Percentiles rank a stretch among this genome's conserved stretches.
Evolutionary conservation across 2,888 invertebrate genomes (phyloP).

Genomic region (Chrysopilus asiliformis): DNA sequence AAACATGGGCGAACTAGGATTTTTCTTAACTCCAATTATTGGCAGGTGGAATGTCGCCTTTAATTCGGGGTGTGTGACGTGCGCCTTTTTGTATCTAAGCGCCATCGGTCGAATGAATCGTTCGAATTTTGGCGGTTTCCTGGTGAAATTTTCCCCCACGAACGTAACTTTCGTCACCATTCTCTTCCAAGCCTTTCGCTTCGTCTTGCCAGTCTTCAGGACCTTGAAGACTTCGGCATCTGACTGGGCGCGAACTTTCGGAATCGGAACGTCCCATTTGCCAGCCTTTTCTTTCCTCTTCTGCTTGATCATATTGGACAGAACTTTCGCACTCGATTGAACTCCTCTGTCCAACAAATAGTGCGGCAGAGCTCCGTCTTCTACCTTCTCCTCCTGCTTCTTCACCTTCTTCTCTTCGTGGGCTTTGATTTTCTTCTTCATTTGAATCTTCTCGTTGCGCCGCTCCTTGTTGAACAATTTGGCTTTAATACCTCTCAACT

Average conservation of each 20-base stretch:
- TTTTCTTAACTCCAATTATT: constrained; percentile 98
- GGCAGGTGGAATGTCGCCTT: constrained; percentile 96
- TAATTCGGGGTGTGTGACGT: constrained; percentile 97
- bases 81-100: constrained; percentile 89
- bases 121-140: constrained; percentile 99
- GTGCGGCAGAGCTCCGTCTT: constrained; percentile 87
- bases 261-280: constrained; percentile 99
- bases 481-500: constrained; percentile 89
- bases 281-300: constrained; percentile 99
- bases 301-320: constrained; percentile 99
- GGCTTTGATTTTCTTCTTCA: constrained; percentile 96
- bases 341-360: constrained; percentile 96
- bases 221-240: constrained; percentile 96
- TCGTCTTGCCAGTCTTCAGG: constrained; percentile 79
- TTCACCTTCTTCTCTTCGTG: constrained; percentile 91
- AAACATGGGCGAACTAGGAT: constrained; percentile 94
- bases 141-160: constrained; percentile 95
- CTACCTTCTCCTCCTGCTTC: constrained; percentile 67
- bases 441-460: constrained; percentile 95
- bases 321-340: constrained; percentile 83
- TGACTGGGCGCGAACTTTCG: constrained; percentile 92
- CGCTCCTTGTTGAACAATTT: constrained; percentile 95
- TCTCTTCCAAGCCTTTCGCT: constrained; percentile 94
- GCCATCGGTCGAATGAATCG: constrained; percentile 98
- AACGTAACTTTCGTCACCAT: constrained; percentile 98